Evolutionary conservation across 2,888 invertebrate species (phyloP), one percentile per base, ranked within the genome.

Genomic region (Drosophila niveifrons): DNA sequence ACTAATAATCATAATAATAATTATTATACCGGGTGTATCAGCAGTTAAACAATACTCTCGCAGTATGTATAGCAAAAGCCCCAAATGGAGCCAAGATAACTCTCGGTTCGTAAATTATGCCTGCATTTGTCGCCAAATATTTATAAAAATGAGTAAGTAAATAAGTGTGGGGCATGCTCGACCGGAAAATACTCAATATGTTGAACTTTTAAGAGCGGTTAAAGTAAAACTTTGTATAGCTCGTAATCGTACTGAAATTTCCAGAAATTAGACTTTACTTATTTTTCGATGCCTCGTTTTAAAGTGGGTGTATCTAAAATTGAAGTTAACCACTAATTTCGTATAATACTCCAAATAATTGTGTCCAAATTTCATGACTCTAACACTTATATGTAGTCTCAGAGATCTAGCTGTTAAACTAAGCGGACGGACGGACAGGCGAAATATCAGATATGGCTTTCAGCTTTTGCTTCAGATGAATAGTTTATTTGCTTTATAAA

Each of bases 121-220:
- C 61, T 77, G 81, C 71, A 86, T 61, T 66, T 51, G 75, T 44
- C 47, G 64, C 68, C 69, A 77, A 77, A 86, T 77, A 72, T 41
- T 41, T 41, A 41, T 82, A 67, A 63, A 57, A 64, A 55, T 47
- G 39, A 50, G 64, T 52, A 34, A 41, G 36, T 23, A 23, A 36
- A 36, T n/a, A 6, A 6, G 36, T n/a, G 36, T 4, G 6, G n/a
- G n/a, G 6, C 6, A 1, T 36, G 36, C 6, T 36, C 36, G 36
- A 36, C 11, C 0, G n/a, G 1, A n/a, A n/a, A n/a, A 36, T 36
- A 36, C n/a, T 1, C 3, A n/a, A 36, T 1, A 23, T 6, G 23
- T 23, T 23, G 0, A 0, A 23, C 23, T 23, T 23, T 23, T 6
- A 23, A n/a, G n/a, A n/a, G n/a, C n/a, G n/a, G 23, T 23, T 1